Conservation (phyloP, 2,888 invertebrate species). For the Ophioninae sp. region DNA sequence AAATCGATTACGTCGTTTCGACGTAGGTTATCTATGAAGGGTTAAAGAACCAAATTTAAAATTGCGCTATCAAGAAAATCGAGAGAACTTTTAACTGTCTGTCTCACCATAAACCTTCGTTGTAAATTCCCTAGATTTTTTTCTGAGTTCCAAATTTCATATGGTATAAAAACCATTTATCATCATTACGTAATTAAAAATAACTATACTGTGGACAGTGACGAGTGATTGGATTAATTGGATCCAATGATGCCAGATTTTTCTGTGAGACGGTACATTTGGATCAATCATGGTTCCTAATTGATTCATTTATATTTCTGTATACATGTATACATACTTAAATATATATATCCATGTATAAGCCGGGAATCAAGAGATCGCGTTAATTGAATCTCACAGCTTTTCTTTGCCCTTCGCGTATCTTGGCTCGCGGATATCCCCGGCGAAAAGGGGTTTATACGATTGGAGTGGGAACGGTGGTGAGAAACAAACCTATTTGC, state of each 20-base stretch:
- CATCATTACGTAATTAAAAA: background rate
- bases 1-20: too few species aligned
- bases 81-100: too few species aligned
- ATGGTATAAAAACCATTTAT: background rate
- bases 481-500: constrained; percentile 70
- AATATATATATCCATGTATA: constrained; percentile 21
- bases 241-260: background rate
- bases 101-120: too few species aligned
- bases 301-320: background rate
- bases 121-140: too few species aligned
- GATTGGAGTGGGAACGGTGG: constrained; percentile 64
- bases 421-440: constrained; percentile 64
- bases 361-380: constrained; percentile 45
- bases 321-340: background rate
- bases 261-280: background rate
- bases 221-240: background rate
- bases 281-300: background rate
- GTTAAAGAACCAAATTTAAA: too few species aligned
- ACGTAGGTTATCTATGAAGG: too few species aligned
- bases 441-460: constrained; percentile 60
- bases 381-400: constrained; percentile 59
- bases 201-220: background rate
- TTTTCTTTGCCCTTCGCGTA: constrained; percentile 67
- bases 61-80: too few species aligned
- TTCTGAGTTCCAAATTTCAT: too few species aligned